These are phyloP conservation scores for Sphaeramia orbicularis DNA, from an alignment of 2,797 vertebrate species.

Conservation along the genomic window DNA sequence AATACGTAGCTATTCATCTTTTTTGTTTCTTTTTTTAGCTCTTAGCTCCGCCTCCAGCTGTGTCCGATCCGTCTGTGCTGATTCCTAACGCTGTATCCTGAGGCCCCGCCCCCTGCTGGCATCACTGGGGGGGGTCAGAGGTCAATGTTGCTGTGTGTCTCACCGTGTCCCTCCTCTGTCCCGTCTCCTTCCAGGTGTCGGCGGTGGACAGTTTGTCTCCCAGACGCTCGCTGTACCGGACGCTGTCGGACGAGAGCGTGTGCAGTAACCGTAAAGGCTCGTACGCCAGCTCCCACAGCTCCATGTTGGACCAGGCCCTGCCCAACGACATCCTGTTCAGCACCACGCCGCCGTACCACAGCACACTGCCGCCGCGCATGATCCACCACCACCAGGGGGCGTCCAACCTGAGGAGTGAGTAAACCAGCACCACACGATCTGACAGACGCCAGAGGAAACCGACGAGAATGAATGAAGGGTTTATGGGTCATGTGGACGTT, in stretches of 20 bases:
- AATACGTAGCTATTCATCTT: too few species aligned
- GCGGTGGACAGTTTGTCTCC: slow-evolving; percentile 89
- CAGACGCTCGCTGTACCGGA: slow-evolving; percentile 91
- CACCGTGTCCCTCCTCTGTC: slow-evolving; percentile 26
- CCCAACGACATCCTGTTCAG: slow-evolving; percentile 97
- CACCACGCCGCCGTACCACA: slow-evolving; percentile 93
- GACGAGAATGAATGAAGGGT: too few species aligned
- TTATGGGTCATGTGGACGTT: too few species aligned
- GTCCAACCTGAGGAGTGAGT: slow-evolving; percentile 94
- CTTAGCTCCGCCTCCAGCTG: too few species aligned
- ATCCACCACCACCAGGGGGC: slow-evolving; percentile 86
- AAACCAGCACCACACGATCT: too few species aligned
- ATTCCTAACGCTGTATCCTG: slow-evolving; percentile 60
- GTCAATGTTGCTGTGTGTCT: neutral
- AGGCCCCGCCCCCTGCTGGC: too few species aligned
- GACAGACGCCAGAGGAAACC: too few species aligned
- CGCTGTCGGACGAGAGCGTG: slow-evolving; percentile 95
- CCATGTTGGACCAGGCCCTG: slow-evolving; percentile 93
- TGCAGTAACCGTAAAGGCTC: slow-evolving; percentile 93
- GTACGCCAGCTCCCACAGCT: slow-evolving; percentile 92
- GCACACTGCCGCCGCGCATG: slow-evolving; percentile 91
- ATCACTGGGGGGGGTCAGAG: neutral
- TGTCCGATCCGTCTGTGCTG: slow-evolving; percentile 63
- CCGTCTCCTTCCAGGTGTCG: slow-evolving; percentile 84
- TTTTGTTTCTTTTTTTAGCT: too few species aligned